A percentile compares a stretch with the other conserved stretches of the same genome.
phyloP scores from a whole-genome alignment of 2,888 invertebrate species.

The Icerya purchasi region DNA sequence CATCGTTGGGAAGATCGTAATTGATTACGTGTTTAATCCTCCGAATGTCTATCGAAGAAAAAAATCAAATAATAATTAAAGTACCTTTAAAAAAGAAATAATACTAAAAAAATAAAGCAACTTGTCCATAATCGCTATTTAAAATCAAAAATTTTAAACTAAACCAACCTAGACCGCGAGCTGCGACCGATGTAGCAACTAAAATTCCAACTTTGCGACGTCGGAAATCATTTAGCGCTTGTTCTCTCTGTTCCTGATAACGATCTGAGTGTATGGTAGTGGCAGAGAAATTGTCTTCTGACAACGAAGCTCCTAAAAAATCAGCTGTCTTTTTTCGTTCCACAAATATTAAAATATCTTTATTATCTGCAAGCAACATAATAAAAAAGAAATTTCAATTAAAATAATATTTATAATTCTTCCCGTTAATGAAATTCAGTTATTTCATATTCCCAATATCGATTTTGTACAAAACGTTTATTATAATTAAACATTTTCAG shows the following conservation, averaged over 20 bases:
- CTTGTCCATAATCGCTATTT: too few species aligned
- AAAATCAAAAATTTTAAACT: neutral
- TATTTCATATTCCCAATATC: too few species aligned
- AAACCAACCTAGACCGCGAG: slow-evolving; percentile 53
- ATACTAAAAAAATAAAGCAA: too few species aligned
- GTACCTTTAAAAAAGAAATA: too few species aligned
- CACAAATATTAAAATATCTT: slow-evolving; percentile 63
- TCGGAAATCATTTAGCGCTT: slow-evolving; percentile 57
- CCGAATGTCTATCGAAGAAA: slow-evolving; percentile 64
- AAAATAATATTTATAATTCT: too few species aligned
- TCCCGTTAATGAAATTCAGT: too few species aligned
- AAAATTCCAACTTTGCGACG: slow-evolving; percentile 51
- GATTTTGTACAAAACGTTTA: too few species aligned
- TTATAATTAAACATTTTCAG: too few species aligned
- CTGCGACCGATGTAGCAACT: slow-evolving; percentile 88
- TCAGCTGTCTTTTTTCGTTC: slow-evolving; percentile 78
- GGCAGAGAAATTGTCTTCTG: slow-evolving; percentile 46
- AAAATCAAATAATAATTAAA: too few species aligned
- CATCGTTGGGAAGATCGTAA: slow-evolving; percentile 68
- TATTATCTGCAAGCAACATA: slow-evolving; percentile 13
- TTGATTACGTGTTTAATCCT: slow-evolving; percentile 76
- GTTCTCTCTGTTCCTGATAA: slow-evolving; percentile 47
- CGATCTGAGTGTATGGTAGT: slow-evolving; percentile 58
- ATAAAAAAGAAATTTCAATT: neutral
- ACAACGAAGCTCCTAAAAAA: slow-evolving; percentile 62